Evolutionary conservation across 2,888 invertebrate genomes (phyloP).

Genomic region (Salpingus planirostris): DNA sequence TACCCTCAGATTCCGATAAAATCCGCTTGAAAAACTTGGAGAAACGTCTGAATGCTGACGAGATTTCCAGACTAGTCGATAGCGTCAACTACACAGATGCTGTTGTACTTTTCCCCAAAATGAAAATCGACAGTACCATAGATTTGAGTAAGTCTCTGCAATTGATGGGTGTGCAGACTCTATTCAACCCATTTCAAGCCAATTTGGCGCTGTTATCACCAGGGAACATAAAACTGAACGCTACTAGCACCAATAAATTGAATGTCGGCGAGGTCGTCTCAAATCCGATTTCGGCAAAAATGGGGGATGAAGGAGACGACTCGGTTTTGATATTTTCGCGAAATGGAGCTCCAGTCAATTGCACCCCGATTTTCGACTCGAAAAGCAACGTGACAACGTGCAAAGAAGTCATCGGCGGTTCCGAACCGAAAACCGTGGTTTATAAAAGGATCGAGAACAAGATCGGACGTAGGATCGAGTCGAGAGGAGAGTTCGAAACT

Average conservation of each 20-base stretch:
- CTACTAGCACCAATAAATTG: slow-evolving; percentile 2
- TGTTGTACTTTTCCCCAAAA: slow-evolving; percentile 58
- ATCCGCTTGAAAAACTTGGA: slow-evolving; percentile 45
- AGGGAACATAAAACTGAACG: slow-evolving; percentile 32
- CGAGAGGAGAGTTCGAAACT: slow-evolving; percentile 20
- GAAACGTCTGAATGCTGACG: slow-evolving; percentile 41
- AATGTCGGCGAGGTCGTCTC: slow-evolving; percentile 5
- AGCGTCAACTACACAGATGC: slow-evolving; percentile 43
- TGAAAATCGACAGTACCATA: slow-evolving; percentile 55
- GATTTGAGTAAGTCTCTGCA: slow-evolving; percentile 49
- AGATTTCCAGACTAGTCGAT: slow-evolving; percentile 45
- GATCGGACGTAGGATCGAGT: slow-evolving; percentile 31
- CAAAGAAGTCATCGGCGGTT: slow-evolving; percentile 19
- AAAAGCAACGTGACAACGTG: slow-evolving; percentile 23
- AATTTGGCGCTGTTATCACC: slow-evolving; percentile 59
- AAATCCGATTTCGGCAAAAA: slow-evolving; percentile 6
- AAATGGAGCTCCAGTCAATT: slow-evolving; percentile 21
- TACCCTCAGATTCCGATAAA: slow-evolving; percentile 48
- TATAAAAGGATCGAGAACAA: slow-evolving; percentile 33
- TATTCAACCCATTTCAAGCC: slow-evolving; percentile 53
- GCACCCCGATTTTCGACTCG: slow-evolving; percentile 27
- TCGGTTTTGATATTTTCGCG: slow-evolving; percentile 24
- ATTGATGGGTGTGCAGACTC: slow-evolving; percentile 50
- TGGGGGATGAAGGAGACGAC: slow-evolving; percentile 6
- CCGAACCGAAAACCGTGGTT: slow-evolving; percentile 19